Conservation (phyloP, 2,888 invertebrate genomes). For the Corbicula japonica region DNA sequence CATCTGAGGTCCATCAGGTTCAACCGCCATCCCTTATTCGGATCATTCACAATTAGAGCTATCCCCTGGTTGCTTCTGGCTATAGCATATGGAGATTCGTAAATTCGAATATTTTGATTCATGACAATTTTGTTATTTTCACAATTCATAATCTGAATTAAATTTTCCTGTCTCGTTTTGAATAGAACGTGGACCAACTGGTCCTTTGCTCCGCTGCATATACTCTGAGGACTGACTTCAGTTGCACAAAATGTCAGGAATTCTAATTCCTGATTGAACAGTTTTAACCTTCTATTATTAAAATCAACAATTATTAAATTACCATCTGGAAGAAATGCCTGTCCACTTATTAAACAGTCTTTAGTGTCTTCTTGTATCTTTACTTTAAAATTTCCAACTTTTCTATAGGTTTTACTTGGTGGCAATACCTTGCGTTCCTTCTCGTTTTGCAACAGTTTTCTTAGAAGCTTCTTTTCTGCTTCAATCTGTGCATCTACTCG, state of each 20-base stretch:
- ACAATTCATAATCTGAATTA: too few relatives aligned
- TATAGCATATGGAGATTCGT: slow-evolving; percentile 39
- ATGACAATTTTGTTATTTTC: too few relatives aligned
- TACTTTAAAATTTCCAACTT: slow-evolving; percentile 48
- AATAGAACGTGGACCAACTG: slow-evolving; percentile 48
- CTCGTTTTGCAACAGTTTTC: slow-evolving; percentile 36
- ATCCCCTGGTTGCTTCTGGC: slow-evolving; percentile 50
- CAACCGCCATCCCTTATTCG: slow-evolving; percentile 49
- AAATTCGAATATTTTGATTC: not conserved
- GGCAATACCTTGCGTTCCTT: slow-evolving; percentile 25
- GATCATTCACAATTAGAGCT: slow-evolving; percentile 44
- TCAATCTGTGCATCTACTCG: slow-evolving; percentile 23
- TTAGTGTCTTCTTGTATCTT: slow-evolving; percentile 35
- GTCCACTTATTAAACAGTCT: slow-evolving; percentile 56
- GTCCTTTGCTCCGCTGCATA: slow-evolving; percentile 41
- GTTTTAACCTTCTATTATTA: slow-evolving; percentile 49
- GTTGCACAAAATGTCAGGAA: slow-evolving; percentile 25
- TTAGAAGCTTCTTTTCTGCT: slow-evolving; percentile 40
- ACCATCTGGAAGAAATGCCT: slow-evolving; percentile 48
- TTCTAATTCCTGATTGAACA: slow-evolving; percentile 51
- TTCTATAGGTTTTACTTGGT: slow-evolving; percentile 12
- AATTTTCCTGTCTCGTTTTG: slow-evolving; percentile 33
- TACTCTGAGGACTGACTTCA: slow-evolving; percentile 34
- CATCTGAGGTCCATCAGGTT: slow-evolving; percentile 44
- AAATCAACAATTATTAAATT: slow-evolving; percentile 46